phyloP scores from a whole-genome alignment of 2,888 invertebrate genomes.

The Geotrupes spiniger region DNA sequence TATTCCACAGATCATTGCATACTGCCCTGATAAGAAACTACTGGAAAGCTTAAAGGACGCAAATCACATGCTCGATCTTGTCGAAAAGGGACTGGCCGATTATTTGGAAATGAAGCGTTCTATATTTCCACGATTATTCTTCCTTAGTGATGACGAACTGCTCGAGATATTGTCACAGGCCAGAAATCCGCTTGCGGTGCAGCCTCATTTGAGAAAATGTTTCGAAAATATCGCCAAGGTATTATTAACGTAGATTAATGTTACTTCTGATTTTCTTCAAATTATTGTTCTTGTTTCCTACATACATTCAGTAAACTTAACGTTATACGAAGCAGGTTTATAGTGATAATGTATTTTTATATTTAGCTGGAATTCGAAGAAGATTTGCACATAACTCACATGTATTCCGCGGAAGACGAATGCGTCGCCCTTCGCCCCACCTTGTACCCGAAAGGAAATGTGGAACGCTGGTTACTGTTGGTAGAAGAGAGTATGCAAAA shows the following conservation, averaged over 20 bases:
- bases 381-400: slow-evolving; percentile 66
- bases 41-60: slow-evolving; percentile 70
- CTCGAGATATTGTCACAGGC: slow-evolving; percentile 79
- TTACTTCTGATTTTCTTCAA: slow-evolving; percentile 8
- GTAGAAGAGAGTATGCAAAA: slow-evolving; percentile 70
- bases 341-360: too few relatives aligned
- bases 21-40: slow-evolving; percentile 63
- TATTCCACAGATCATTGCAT: slow-evolving; percentile 57
- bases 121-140: slow-evolving; percentile 75
- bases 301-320: too few relatives aligned
- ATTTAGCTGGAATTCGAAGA: slow-evolving; percentile 64
- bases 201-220: slow-evolving; percentile 80
- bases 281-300: too few relatives aligned
- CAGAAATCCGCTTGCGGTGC: slow-evolving; percentile 72
- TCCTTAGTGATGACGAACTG: slow-evolving; percentile 80
- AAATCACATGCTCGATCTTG: slow-evolving; percentile 66
- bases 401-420: slow-evolving; percentile 77
- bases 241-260: slow-evolving; percentile 22
- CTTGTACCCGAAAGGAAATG: slow-evolving; percentile 68
- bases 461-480: slow-evolving; percentile 70
- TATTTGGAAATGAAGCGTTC: slow-evolving; percentile 76
- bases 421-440: slow-evolving; percentile 63
- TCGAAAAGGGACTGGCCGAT: slow-evolving; percentile 72
- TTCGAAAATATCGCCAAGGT: slow-evolving; percentile 75
- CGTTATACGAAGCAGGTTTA: too few relatives aligned